Percentiles rank a stretch among this genome's conserved stretches.
Evolutionary conservation across 2,888 invertebrate species (phyloP).

Genomic region (Strigamia transsilvanica): DNA sequence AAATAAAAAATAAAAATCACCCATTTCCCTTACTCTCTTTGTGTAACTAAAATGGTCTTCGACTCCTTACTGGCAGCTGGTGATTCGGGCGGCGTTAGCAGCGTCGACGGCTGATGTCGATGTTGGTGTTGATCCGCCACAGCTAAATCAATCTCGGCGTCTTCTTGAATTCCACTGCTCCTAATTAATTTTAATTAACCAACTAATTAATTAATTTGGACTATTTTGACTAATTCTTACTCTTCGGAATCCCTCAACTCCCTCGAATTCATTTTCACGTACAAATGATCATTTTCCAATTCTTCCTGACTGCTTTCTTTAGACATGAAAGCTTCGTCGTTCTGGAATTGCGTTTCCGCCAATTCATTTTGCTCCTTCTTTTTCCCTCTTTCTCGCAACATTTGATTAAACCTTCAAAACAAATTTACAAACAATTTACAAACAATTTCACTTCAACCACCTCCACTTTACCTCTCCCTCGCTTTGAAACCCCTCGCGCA

Average conservation of each 20-base stretch:
- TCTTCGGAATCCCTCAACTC: slow-evolving; percentile 63
- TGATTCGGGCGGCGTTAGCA: slow-evolving; percentile 48
- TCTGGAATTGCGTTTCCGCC: slow-evolving; percentile 66
- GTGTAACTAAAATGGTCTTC: neutral
- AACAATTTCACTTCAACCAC: neutral
- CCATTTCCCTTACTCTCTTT: neutral
- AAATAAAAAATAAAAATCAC: neutral
- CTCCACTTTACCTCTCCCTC: slow-evolving; percentile 65
- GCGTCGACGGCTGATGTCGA: neutral
- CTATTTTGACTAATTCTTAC: slow-evolving; percentile 59
- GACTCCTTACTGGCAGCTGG: slow-evolving; percentile 12
- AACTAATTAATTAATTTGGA: neutral
- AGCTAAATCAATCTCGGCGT: slow-evolving; percentile 67
- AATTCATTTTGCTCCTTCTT: slow-evolving; percentile 71
- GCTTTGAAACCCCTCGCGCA: slow-evolving; percentile 74
- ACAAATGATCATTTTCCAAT: slow-evolving; percentile 61
- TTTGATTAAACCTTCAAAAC: slow-evolving; percentile 57
- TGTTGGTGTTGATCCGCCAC: slow-evolving; percentile 55
- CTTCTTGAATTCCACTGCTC: slow-evolving; percentile 70
- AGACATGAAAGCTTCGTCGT: slow-evolving; percentile 68
- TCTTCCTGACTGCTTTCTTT: slow-evolving; percentile 71
- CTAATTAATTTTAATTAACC: slow-evolving; percentile 61
- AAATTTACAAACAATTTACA: neutral
- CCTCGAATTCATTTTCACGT: slow-evolving; percentile 56
- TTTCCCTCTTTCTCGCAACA: slow-evolving; percentile 78